Conservation (phyloP, 2,797 vertebrate genomes). For the Micropoecilia bifurca region DNA sequence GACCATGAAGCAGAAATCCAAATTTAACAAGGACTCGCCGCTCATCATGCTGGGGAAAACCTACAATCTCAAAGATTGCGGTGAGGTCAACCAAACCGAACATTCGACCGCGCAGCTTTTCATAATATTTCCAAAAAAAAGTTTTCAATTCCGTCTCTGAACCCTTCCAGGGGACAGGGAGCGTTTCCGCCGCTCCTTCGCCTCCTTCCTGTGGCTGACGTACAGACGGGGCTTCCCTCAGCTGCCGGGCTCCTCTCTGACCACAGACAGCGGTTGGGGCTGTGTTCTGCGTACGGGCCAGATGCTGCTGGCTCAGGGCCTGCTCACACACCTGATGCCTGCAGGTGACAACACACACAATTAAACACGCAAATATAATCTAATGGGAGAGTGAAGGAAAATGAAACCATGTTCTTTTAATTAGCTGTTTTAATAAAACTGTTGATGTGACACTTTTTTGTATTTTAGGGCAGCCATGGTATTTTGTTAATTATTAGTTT, state of each 20-base stretch:
- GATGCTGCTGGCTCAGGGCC: conserved; percentile 90
- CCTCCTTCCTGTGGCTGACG: conserved; percentile 89
- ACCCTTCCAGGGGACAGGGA: conserved; percentile 78
- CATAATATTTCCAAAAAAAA: neutral
- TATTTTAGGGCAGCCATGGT: neutral
- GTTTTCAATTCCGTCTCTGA: neutral
- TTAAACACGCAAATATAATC: neutral
- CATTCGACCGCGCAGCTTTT: neutral
- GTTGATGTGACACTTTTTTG: neutral
- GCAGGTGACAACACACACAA: conserved; percentile 76
- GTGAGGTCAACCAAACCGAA: conserved; percentile 59
- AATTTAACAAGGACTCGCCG: conserved; percentile 85
- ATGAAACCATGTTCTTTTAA: neutral
- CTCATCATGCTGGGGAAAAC: conserved; percentile 85
- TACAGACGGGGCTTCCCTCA: conserved; percentile 87
- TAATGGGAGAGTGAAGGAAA: neutral
- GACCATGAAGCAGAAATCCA: conserved; percentile 86
- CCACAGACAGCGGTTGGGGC: conserved; percentile 92
- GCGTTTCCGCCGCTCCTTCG: conserved; percentile 82
- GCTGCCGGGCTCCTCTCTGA: conserved; percentile 80
- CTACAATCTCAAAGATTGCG: conserved; percentile 80
- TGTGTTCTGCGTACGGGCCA: conserved; percentile 91
- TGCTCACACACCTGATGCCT: conserved; percentile 85
- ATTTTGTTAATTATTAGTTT: neutral
- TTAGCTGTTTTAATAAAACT: neutral